Evolutionary conservation across 2,888 invertebrate genomes (phyloP), one percentile per base, ranked within the genome.

Genomic region (Mayetiola destructor): DNA sequence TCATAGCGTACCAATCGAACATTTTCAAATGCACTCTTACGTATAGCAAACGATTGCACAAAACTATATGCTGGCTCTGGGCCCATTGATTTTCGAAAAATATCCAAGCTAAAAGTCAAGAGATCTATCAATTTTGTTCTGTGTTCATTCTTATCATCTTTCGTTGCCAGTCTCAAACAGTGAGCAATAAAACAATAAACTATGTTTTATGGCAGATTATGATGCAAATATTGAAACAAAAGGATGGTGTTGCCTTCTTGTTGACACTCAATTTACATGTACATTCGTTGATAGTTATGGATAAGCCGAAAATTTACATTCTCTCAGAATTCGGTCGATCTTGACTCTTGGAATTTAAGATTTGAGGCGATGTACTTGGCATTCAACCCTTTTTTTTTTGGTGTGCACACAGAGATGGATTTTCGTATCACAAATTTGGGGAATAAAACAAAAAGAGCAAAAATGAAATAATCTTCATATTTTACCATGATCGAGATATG

Each of bases 111-210:
- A 14, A 48, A 23, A 20, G 23, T 6, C 8, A 10, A 6, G 9
- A 3, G 21, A n/a, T n/a, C n/a, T n/a, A n/a, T n/a, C 42, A 23
- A 14, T 42, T 42, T 12, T 42, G 21, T 42, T n/a, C n/a, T n/a
- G n/a, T 12, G 12, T 12, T 12, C 12, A 4, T 14, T 32, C 32
- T 32, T 32, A 9, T 32, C 12, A 8, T 32, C 32, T 32, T 12
- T 32, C 32, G 6, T 12, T 27, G 27, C 1, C 23, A 48, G 27
- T n/a, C 48, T 48, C 48, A 48, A 48, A 48, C 48, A 48, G 48
- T 48, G 48, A 48, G 48, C 48, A 48, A 48, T 48, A 48, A 48
- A 48, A 48, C 48, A 48, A 48, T 48, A 48, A 48, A 48, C 48
- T 48, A 27, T 48, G 48, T 48, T 48, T 48, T 48, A 48, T 48